Evolutionary conservation across 2,888 invertebrate genomes (phyloP).

Genomic region (Cryptocheilus praepositus): DNA sequence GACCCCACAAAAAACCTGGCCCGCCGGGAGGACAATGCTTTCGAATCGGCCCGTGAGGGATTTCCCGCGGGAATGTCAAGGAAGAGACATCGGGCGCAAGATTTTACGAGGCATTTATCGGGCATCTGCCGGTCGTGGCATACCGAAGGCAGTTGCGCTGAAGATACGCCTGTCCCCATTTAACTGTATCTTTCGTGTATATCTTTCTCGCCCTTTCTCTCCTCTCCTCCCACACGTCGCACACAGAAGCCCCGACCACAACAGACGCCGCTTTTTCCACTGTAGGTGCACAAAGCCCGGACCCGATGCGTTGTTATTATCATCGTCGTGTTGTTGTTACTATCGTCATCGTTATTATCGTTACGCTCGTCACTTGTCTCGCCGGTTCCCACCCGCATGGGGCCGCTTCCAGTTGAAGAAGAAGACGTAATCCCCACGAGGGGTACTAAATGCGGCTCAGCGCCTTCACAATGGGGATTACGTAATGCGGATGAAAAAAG

Average conservation of each 20-base stretch:
- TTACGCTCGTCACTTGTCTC: too few species aligned
- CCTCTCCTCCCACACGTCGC: background rate
- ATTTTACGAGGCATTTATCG: conserved; percentile 23
- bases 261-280: too few species aligned
- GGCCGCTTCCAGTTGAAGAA: background rate
- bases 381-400: background rate
- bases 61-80: too few species aligned
- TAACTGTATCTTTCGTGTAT: conserved; percentile 12
- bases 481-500: conserved; percentile 29
- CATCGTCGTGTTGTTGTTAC: background rate
- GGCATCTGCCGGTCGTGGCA: conserved; percentile 22
- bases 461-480: conserved; percentile 26
- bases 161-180: conserved; percentile 44
- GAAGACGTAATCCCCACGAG: conserved; percentile 7
- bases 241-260: too few species aligned
- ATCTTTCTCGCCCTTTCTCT: conserved; percentile 15
- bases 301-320: too few species aligned
- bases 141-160: conserved; percentile 27
- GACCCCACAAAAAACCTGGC: too few species aligned
- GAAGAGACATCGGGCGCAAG: too few species aligned
- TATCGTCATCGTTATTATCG: conserved; percentile 15
- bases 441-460: background rate
- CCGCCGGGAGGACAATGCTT: too few species aligned
- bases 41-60: too few species aligned
- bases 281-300: too few species aligned